Evolutionary conservation across 2,888 invertebrate genomes (phyloP).

Genomic region (Dynastes maya): DNA sequence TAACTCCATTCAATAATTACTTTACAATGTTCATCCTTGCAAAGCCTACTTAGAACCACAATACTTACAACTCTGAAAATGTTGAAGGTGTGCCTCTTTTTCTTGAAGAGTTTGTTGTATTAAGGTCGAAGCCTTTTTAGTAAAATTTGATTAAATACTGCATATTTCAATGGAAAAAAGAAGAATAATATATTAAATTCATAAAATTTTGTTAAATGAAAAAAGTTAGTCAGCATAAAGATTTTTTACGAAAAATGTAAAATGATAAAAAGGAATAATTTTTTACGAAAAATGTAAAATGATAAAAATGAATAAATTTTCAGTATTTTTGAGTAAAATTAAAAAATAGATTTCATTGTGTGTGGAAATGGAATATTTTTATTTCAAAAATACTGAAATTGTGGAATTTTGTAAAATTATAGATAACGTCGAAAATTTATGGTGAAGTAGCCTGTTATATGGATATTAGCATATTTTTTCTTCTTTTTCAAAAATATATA

Average conservation of each 20-base stretch:
- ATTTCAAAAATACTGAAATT: too few species aligned
- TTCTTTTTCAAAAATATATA: background rate
- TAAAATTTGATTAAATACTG: background rate
- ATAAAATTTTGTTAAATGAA: background rate
- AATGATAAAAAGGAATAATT: background rate
- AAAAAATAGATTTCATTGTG: too few species aligned
- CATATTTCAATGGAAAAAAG: background rate
- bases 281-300: too few species aligned
- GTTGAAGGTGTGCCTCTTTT: background rate
- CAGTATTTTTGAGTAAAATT: too few species aligned
- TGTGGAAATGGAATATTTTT: too few species aligned
- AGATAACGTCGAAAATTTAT: too few species aligned
- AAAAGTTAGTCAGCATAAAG: background rate
- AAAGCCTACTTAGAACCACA: slow-evolving; percentile 6
- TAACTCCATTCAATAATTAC: slow-evolving; percentile 8
- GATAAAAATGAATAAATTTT: too few species aligned
- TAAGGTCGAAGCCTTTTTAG: slow-evolving; percentile 1
- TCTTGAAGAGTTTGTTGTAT: background rate
- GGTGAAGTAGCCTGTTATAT: background rate
- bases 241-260: background rate
- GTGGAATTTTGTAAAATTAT: too few species aligned
- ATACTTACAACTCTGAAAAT: slow-evolving; percentile 4
- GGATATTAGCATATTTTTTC: background rate
- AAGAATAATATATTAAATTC: too few species aligned
- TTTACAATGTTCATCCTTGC: background rate